phyloP scores from a whole-genome alignment of 2,888 invertebrate species.

The Therioaphis trifolii region DNA sequence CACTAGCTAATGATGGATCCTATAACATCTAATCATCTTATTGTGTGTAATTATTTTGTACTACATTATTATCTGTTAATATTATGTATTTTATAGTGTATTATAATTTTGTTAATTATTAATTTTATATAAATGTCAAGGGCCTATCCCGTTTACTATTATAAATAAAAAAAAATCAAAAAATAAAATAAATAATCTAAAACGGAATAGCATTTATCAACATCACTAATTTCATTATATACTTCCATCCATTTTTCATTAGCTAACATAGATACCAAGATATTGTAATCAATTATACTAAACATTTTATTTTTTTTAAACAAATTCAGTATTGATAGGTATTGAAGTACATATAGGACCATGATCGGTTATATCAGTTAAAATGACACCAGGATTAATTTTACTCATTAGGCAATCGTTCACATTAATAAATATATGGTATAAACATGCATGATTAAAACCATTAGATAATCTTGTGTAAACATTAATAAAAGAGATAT shows the following conservation, averaged over 20 bases:
- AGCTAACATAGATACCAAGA: background rate
- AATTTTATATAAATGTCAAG: too few relatives aligned
- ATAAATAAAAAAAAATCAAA: too few relatives aligned
- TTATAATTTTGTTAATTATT: too few relatives aligned
- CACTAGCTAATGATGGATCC: too few relatives aligned
- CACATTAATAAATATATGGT: conserved; percentile 2
- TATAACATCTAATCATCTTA: too few relatives aligned
- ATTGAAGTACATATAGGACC: conserved; percentile 5
- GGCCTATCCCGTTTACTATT: too few relatives aligned
- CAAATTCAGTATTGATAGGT: background rate
- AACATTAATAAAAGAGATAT: conserved; percentile 15
- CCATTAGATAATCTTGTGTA: conserved; percentile 15
- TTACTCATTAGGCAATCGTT: background rate
- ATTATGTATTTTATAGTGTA: too few relatives aligned
- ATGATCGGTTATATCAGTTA: conserved; percentile 17
- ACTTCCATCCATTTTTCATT: conserved; percentile 30
- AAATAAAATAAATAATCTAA: background rate
- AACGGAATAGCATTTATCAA: background rate
- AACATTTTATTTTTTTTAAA: conserved; percentile 1
- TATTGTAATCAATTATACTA: background rate
- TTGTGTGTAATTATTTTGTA: too few relatives aligned
- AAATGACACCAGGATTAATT: background rate
- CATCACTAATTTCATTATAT: background rate
- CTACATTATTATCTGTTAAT: too few relatives aligned
- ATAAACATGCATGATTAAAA: conserved; percentile 6